Conservation (phyloP, 2,888 invertebrate genomes). For the Dimorphilus gyrociliatus region DNA sequence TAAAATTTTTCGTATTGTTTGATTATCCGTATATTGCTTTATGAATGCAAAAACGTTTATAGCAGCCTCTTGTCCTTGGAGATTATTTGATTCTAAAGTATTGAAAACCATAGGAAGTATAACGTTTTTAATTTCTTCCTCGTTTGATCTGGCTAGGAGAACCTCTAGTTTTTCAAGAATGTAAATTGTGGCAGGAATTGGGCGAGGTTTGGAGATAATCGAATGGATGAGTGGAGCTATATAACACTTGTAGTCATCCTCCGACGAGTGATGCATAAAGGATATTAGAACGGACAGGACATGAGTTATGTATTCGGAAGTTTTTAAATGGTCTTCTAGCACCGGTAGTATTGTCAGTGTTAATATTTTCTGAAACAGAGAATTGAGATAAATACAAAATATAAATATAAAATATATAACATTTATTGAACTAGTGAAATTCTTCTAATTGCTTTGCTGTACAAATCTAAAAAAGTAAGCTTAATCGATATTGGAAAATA, state of each 20-base stretch:
- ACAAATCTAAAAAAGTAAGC: too few species aligned
- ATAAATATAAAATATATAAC: too few species aligned
- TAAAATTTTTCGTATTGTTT: constrained; percentile 58
- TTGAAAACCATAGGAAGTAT: constrained; percentile 69
- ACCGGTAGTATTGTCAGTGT: too few species aligned
- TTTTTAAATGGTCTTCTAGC: too few species aligned
- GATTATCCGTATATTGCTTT: constrained; percentile 64
- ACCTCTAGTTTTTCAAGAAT: constrained; percentile 74
- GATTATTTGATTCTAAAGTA: constrained; percentile 69
- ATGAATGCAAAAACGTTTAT: constrained; percentile 70
- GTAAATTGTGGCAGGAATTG: constrained; percentile 71
- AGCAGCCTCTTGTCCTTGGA: constrained; percentile 80
- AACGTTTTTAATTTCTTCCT: constrained; percentile 59
- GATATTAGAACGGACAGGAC: constrained; percentile 11
- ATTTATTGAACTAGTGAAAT: too few species aligned
- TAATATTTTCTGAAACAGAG: too few species aligned
- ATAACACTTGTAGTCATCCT: constrained; percentile 10
- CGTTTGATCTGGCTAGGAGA: constrained; percentile 67
- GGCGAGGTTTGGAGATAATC: constrained; percentile 48
- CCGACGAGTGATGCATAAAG: constrained; percentile 10
- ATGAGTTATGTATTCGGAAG: not conserved
- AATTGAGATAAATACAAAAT: too few species aligned
- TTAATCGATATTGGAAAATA: too few species aligned
- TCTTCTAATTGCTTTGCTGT: too few species aligned
- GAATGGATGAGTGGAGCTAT: constrained; percentile 2